Percentiles rank a stretch among this genome's conserved stretches.
These are phyloP conservation scores for Bubalus kerabau DNA, from an alignment of 2,113 vertebrate species.

Conservation along the genomic window DNA sequence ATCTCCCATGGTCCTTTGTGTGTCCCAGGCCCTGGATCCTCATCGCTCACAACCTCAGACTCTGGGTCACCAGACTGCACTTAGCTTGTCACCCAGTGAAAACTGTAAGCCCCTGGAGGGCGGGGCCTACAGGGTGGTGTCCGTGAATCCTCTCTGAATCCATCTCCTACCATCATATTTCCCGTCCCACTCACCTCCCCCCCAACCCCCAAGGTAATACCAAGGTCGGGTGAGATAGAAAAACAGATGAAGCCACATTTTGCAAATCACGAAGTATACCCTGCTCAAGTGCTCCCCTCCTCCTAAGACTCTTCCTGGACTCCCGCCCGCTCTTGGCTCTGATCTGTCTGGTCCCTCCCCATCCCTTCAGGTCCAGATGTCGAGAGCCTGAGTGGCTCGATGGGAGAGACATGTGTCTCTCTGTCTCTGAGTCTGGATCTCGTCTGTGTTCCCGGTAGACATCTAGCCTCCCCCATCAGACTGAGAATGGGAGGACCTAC, in stretches of 20 bases:
- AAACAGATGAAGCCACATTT: background rate
- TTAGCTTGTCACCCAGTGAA: background rate
- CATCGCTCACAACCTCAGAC: background rate
- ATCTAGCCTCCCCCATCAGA: background rate
- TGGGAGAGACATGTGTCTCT: background rate
- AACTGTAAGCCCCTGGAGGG: background rate
- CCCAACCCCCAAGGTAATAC: background rate
- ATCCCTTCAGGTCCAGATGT: background rate
- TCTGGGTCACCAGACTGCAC: background rate
- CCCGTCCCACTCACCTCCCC: background rate
- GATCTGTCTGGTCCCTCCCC: background rate
- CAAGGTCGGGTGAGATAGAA: background rate
- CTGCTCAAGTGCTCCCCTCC: background rate
- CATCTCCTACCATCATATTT: background rate
- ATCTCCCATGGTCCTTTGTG: background rate
- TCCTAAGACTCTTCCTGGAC: background rate
- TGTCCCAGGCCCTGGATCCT: background rate
- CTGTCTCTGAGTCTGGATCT: background rate
- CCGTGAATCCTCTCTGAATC: background rate
- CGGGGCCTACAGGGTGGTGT: background rate
- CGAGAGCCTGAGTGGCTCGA: background rate
- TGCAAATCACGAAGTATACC: background rate
- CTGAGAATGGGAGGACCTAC: background rate
- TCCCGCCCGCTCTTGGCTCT: background rate
- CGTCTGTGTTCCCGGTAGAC: background rate